Evolutionary conservation across 2,888 invertebrate genomes (phyloP).

Genomic region (Microplitis deprimator): DNA sequence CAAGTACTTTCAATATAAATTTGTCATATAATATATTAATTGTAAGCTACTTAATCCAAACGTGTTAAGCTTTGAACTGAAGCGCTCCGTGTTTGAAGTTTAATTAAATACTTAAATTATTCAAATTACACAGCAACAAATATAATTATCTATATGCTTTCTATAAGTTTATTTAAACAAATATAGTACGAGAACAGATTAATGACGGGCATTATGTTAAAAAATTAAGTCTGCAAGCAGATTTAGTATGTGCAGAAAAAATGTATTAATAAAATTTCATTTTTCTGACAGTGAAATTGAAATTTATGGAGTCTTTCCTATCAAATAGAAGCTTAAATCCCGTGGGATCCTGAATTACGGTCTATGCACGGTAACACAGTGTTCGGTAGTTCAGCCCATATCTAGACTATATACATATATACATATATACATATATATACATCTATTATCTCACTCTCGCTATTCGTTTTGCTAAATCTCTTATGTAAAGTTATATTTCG

Average conservation of each 20-base stretch:
- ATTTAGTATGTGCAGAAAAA: conserved; percentile 3
- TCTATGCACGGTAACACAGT: conserved; percentile 30
- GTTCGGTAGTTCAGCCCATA: conserved; percentile 3
- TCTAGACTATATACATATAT: neutral
- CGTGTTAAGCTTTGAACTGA: too few relatives aligned
- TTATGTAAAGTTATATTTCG: conserved; percentile 42
- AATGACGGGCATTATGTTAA: neutral
- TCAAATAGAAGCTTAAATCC: conserved; percentile 43
- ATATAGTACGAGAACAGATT: neutral
- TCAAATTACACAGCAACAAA: too few relatives aligned
- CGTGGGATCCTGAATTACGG: conserved; percentile 42
- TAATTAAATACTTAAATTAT: too few relatives aligned
- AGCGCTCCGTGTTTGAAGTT: too few relatives aligned
- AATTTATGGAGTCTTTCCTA: conserved; percentile 40
- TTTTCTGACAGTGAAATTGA: conserved; percentile 40
- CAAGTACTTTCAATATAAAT: too few relatives aligned
- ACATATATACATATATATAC: neutral
- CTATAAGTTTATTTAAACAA: too few relatives aligned
- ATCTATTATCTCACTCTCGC: conserved; percentile 9
- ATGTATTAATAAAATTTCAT: conserved; percentile 45
- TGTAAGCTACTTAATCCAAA: too few relatives aligned
- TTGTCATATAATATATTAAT: too few relatives aligned
- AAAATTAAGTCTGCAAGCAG: neutral
- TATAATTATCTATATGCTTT: too few relatives aligned
- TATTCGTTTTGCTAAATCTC: conserved; percentile 33